phyloP scores from a whole-genome alignment of 2,888 invertebrate genomes.

The Drosophila mettleri region DNA sequence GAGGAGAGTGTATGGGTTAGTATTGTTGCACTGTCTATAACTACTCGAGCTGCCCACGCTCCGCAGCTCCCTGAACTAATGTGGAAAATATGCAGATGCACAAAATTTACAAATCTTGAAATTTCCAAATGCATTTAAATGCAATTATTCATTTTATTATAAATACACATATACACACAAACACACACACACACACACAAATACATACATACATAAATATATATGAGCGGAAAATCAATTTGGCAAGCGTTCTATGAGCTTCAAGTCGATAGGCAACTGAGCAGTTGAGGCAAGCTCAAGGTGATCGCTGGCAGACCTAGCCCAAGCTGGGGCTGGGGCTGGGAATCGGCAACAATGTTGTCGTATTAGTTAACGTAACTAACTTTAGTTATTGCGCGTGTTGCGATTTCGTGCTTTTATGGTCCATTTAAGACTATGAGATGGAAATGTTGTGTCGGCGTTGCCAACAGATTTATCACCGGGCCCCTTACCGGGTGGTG shows the following conservation, averaged over 20 bases:
- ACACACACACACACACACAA: not conserved
- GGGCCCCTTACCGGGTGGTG: conserved; percentile 43
- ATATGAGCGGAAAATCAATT: not conserved
- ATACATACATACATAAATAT: not conserved
- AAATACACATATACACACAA: not conserved
- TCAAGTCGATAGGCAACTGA: not conserved
- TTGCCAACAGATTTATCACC: conserved; percentile 82
- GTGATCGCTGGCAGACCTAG: not conserved
- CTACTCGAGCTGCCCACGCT: conserved; percentile 25
- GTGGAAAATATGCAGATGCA: conserved; percentile 23
- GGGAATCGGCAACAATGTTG: conserved; percentile 68
- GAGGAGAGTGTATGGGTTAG: conserved; percentile 14
- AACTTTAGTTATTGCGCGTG: conserved; percentile 81
- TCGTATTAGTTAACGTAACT: conserved; percentile 79
- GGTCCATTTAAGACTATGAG: conserved; percentile 80
- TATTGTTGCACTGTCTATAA: conserved; percentile 14
- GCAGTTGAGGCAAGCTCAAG: not conserved
- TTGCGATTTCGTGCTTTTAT: conserved; percentile 77
- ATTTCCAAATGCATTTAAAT: conserved; percentile 2
- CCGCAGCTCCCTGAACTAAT: conserved; percentile 23
- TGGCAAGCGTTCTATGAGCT: conserved; percentile 10
- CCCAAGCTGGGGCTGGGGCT: too few species aligned
- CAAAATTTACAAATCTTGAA: not conserved
- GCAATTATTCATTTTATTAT: not conserved
- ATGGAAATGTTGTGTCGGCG: conserved; percentile 79